Evolutionary conservation across 2,888 invertebrate species (phyloP).

Genomic region (Nomada flava): DNA sequence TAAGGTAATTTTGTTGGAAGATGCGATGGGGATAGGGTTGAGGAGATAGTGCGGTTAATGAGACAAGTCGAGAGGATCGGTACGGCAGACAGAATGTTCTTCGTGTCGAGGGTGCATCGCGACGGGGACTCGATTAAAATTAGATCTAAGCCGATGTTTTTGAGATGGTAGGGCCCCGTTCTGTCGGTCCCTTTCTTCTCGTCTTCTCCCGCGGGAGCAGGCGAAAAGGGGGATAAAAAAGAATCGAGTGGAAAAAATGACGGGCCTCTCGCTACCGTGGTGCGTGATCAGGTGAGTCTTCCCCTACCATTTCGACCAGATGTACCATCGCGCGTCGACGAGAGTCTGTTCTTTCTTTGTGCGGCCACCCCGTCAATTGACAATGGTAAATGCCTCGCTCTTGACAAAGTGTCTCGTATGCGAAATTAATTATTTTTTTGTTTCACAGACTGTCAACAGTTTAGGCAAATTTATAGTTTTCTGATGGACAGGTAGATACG

Average conservation of each 20-base stretch:
- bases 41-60: too few relatives aligned
- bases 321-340: constrained; percentile 57
- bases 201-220: constrained; percentile 52
- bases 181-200: constrained; percentile 47
- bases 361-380: constrained; percentile 43
- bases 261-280: constrained; percentile 81
- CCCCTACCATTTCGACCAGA: constrained; percentile 26
- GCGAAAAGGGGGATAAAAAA: constrained; percentile 68
- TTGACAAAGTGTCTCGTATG: constrained; percentile 15
- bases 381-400: constrained; percentile 18
- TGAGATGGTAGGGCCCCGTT: constrained; percentile 69
- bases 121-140: constrained; percentile 77
- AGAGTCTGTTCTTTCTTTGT: constrained; percentile 46
- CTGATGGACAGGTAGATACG: too few relatives aligned
- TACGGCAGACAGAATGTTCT: not conserved
- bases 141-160: constrained; percentile 81
- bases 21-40: too few relatives aligned
- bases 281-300: constrained; percentile 77
- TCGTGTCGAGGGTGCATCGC: constrained; percentile 9
- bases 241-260: constrained; percentile 80
- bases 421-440: constrained; percentile 3
- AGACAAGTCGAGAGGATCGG: not conserved
- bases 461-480: too few relatives aligned
- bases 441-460: too few relatives aligned
- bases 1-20: too few relatives aligned